Evolutionary conservation across 2,113 vertebrate species (phyloP).

Genomic region (Callipepla californica): DNA sequence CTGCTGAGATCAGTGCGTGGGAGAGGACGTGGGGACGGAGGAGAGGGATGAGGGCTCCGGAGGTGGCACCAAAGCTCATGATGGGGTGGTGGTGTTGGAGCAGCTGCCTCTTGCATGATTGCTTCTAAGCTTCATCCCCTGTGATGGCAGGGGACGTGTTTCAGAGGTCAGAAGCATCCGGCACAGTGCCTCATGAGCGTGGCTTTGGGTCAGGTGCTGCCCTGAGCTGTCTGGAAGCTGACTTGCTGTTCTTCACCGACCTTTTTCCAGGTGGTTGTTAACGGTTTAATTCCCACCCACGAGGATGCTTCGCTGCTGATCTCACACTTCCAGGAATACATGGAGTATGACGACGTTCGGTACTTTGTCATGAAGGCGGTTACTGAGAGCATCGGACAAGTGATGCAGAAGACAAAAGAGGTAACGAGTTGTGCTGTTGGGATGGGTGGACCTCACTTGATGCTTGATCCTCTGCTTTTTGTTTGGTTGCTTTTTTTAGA

Average conservation of each 20-base stretch:
- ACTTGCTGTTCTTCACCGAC: background rate
- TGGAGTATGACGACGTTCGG: conserved; percentile 89
- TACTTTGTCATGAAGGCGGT: conserved; percentile 88
- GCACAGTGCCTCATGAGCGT: accelerated
- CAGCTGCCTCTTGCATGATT: background rate
- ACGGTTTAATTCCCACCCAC: conserved; percentile 77
- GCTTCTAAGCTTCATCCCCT: background rate
- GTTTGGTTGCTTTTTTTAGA: background rate
- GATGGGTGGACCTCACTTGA: background rate
- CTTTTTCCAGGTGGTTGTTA: conserved; percentile 80
- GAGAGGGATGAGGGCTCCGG: background rate
- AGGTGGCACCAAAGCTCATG: accelerated
- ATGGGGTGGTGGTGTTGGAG: background rate
- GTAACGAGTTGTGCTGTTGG: conserved; percentile 46
- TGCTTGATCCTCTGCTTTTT: background rate
- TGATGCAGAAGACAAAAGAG: conserved; percentile 84
- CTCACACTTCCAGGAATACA: conserved; percentile 88
- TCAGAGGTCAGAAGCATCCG: background rate
- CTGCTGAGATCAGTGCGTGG: no score
- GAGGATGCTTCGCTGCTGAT: conserved; percentile 84
- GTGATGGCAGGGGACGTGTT: background rate
- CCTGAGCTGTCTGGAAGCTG: background rate
- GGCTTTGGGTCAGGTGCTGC: background rate
- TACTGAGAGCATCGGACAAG: conserved; percentile 64
- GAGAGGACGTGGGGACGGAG: background rate